Base-by-base conservation (phyloP, 2,113 vertebrate species). In the Galeopterus variegatus region DNA sequence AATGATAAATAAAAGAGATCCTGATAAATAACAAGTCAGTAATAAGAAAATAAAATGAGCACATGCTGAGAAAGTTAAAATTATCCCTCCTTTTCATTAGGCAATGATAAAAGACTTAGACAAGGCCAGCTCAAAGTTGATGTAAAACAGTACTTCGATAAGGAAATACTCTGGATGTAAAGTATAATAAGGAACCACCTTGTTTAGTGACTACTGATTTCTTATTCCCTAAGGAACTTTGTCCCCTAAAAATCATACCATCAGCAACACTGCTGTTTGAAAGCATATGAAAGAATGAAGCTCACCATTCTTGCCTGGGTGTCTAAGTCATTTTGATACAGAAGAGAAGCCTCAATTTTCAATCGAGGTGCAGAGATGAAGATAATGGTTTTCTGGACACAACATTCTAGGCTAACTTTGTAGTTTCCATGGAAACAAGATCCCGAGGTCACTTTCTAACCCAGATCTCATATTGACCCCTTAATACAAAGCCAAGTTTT, bases 401-500 rank as follows among this genome's bases (percentile, higher is more conserved):
- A 75, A 23, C 2, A 31, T 62, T 88, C 8, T 41, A 88, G 9
- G 50, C 60, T 88, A 64, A 80, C 5, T 52, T 60, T 62, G 13
- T 75, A 45, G 28, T 92, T 95, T 92, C 79, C 60, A 86, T 45
- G 17, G 67, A 92, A 86, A 83, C 19, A 67, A 1, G 6, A 50
- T 36, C 15, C 8, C 62, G 45, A 15, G 3, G 56, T 31, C 23
- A 36, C 18, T 67, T 70, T 87, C 56, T 54, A 54, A 72, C 17
- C 19, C 24, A 79, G 48, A 94, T 0, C 0, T 65, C n/a, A 33
- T 41, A 3, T 18, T 90, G 28, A 90, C 8, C 10, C 56, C 48
- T 86, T 88, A 80, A 84, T 4, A 79, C 31, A 96, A 95, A 83
- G 36, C 28, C 21, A 60, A 26, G 14, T n/a, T 84, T 88, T 93